Evolutionary conservation across 2,113 vertebrate species (phyloP), one percentile per base, ranked within the genome.

Genomic region (Cyanocitta stelleri): DNA sequence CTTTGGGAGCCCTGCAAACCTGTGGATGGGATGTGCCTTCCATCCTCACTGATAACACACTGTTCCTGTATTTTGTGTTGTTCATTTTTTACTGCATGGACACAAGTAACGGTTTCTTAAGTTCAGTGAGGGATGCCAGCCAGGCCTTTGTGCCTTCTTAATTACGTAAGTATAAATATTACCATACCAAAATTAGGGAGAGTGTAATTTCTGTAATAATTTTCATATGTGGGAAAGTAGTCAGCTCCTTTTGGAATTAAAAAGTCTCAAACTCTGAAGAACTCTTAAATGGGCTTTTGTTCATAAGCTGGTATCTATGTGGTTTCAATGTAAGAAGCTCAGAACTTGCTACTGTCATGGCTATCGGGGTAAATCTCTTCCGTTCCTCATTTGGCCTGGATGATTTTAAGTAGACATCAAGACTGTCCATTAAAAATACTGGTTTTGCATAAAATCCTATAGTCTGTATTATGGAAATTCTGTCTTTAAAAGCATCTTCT

Each of bases 61-160:
- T 35, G 3, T 72, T 80, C 9, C n/a, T 23, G 10, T 72, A 5
- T 30, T 13, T 67, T 49, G 5, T 14, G 12, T 56, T 48, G 11
- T 44, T 58, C 4, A 33, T 51, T 83, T 83, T 62, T 10, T 35
- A 22, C 9, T 16, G 18, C 3, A 37, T 29, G 32, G 16, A 12
- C 0, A 0, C 27, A 69, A 37, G 7, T 20, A 52, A 55, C 1
- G 0, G 5, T n/a, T 82, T 63, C 61, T 29, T 39, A 54, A 44
- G 16, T 58, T 85, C 46, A 77, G 9, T 0, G 1, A 74, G 46
- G 11, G 10, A 69, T 73, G 11, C 14, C 54, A 69, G 41, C 3
- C 2, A 5, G 23, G 19, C 16, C 13, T 82, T 76, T 19, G 12
- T n/a, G 26, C 11, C 16, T 64, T 72, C 39, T 74, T 62, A 80